Evolutionary conservation across 2,113 vertebrate species (phyloP).

Genomic region (Megaptera novaeangliae): DNA sequence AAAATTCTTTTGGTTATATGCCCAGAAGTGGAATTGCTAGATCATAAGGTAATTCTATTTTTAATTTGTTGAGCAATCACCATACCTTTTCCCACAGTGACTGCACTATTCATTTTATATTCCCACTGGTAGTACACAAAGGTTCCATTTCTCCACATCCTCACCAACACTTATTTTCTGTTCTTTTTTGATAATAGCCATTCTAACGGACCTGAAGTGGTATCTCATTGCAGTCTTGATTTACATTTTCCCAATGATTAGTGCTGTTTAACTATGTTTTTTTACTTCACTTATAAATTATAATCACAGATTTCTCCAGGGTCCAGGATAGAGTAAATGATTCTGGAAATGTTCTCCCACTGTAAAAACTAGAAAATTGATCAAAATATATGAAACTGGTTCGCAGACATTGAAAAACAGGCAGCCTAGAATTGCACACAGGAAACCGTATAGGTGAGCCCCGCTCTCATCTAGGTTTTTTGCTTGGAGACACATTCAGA

Average conservation of each 20-base stretch:
- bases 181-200: background rate
- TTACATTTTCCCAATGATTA: background rate
- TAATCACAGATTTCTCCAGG: background rate
- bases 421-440: background rate
- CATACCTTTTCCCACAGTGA: background rate
- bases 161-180: background rate
- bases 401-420: background rate
- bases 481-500: background rate
- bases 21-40: background rate
- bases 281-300: background rate
- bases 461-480: background rate
- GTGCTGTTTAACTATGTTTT: background rate
- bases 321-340: background rate
- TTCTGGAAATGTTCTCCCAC: background rate
- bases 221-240: background rate
- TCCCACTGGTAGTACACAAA: rapidly evolving
- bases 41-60: background rate
- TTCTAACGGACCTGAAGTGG: background rate
- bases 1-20: background rate
- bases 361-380: background rate
- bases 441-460: background rate
- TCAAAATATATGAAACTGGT: background rate
- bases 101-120: background rate
- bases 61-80: background rate
- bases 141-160: background rate